Evolutionary conservation across 2,888 invertebrate species (phyloP), one percentile per base, ranked within the genome.

Genomic region (Ophraella communa): DNA sequence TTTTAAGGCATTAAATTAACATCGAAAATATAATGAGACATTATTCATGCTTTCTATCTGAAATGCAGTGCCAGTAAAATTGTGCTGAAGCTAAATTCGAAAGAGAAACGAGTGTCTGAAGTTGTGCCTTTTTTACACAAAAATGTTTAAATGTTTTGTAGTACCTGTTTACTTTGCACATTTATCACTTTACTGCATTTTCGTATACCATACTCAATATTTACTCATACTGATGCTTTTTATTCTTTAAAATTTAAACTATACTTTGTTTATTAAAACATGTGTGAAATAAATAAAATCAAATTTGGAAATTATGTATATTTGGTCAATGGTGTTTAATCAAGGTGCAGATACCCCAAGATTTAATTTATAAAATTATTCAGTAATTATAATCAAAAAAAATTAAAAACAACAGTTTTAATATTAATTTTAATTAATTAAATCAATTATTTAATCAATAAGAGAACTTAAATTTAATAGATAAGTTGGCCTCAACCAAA

Each of bases 31-130:
- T 51, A n/a, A n/a, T n/a, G n/a, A n/a, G n/a, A n/a, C n/a, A n/a
- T 14, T n/a, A 30, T 24, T 45, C 70, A 70, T 64, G 65, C 73
- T 67, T 61, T 62, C 59, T 64, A 55, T 54, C 64, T 66, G 76
- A 75, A 76, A 79, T 77, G 79, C 78, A 76, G 79, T 80, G 79
- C 79, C 67, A 66, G 73, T 74, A 74, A 74, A 75, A 74, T 70
- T 77, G 79, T 78, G 78, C 78, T 66, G 66, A 78, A 79, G 78
- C 79, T 53, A 72, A 74, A 74, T 76, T 73, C 56, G 57, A 67
- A 73, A 68, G 70, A 65, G 65, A 64, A 62, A 68, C 64, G 62
- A 65, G 71, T 72, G 70, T 62, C 24, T 68, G 52, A 65, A 65
- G 61, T 62, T 71, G 71, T 71, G 70, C 65, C 47, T 67, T 65